phyloP scores from a whole-genome alignment of 1,140 invertebrate species.

The Cyclargus thomasi region DNA sequence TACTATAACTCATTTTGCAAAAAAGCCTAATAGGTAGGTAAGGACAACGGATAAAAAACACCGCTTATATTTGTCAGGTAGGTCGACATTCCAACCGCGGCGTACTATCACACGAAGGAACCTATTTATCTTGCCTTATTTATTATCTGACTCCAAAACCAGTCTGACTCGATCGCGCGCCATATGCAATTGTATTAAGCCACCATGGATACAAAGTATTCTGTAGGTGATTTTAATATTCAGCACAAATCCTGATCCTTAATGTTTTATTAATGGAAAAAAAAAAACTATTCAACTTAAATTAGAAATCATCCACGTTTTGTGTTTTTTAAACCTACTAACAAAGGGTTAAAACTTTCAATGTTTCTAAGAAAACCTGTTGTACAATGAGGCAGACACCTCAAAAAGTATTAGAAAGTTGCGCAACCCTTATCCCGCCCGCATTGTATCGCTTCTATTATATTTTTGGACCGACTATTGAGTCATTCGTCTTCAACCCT shows the following conservation, averaged over 20 bases:
- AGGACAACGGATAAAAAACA: slow-evolving; percentile 9
- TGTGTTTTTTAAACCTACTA: slow-evolving; percentile 18
- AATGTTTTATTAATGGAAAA: not conserved
- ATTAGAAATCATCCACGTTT: too few species aligned
- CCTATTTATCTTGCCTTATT: slow-evolving; percentile 72
- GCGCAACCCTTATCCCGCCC: slow-evolving; percentile 61
- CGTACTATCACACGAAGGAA: slow-evolving; percentile 64
- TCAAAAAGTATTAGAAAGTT: slow-evolving; percentile 73
- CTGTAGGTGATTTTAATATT: not conserved
- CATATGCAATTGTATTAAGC: slow-evolving; percentile 22
- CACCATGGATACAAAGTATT: slow-evolving; percentile 3
- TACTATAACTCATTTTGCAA: not conserved
- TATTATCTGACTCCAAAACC: slow-evolving; percentile 66
- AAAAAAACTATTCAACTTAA: too few species aligned
- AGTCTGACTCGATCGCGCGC: slow-evolving; percentile 40
- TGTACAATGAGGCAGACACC: slow-evolving; percentile 42
- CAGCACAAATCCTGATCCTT: too few species aligned
- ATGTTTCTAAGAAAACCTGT: slow-evolving; percentile 54
- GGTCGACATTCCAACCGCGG: slow-evolving; percentile 49
- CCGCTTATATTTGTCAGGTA: slow-evolving; percentile 7
- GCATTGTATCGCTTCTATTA: slow-evolving; percentile 47
- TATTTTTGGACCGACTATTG: slow-evolving; percentile 43
- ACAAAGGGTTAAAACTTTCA: slow-evolving; percentile 55
- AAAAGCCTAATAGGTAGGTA: not conserved
- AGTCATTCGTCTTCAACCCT: slow-evolving; percentile 54